Evolutionary conservation across 2,797 vertebrate species (phyloP), one percentile per base, ranked within the genome.

Genomic region (Perodicticus potto): DNA sequence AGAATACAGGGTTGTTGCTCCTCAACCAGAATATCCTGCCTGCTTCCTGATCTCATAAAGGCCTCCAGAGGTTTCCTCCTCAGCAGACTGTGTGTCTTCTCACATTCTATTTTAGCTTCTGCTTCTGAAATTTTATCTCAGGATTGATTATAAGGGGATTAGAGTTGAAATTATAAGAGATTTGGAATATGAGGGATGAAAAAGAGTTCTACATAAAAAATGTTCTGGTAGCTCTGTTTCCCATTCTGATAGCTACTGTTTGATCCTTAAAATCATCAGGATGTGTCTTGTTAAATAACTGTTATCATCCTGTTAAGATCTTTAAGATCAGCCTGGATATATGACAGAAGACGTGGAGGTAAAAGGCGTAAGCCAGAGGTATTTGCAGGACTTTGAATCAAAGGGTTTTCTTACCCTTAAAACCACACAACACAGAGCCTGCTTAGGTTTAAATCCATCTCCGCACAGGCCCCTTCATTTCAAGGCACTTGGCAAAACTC

Each of bases 301-400:
- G 59, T 93, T 89, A 89, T 77, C 80, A 53, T 45, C 55, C 59
- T 84, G 12, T 80, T 85, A 94, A 86, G 89, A 74, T 3, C 32
- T 80, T 40, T 84, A 59, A 81, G 65, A 76, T 76, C 55, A 78
- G 43, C 57, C 32, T 72, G 85, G 45, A 87, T 20, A 25, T 4
- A 29, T 0, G 3, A 34, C 16, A 59, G 91, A 95, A 90, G 19
- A 53, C 32, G 74, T 12, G 34, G 19, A 59, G 13, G 59, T 43
- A 13, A 72, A 91, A 82, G 67, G 93, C 55, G 12, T 34, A 70
- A 72, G 59, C 19, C 0, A 80, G 84, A 40, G 32, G 19, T 77
- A 78, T 40, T 77, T 72, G 23, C 25, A 8, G 23, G n/a, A 25
- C 53, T 29, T 23, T 34, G 55, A 49, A 69, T 19, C 61, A 20